Percentiles rank a stretch among this genome's conserved stretches.
Conservation (phyloP, 2,888 invertebrate species). For the Ectobius pallidus region DNA sequence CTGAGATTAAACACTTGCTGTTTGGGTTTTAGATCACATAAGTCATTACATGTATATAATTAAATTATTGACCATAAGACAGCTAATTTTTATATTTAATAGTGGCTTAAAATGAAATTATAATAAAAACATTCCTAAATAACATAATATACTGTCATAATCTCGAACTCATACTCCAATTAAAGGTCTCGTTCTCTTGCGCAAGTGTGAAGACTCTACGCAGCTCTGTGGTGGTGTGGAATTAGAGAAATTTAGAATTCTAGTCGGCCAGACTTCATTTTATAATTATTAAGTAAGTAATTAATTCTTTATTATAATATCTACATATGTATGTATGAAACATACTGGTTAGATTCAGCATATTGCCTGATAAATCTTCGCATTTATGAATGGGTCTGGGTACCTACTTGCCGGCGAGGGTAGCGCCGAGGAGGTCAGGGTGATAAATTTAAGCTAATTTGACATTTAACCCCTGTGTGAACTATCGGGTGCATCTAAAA, state of each 20-base stretch:
- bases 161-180: conserved; percentile 9
- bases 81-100: too few relatives aligned
- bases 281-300: conserved; percentile 11
- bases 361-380: too few relatives aligned
- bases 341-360: too few relatives aligned
- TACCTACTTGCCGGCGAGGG: conserved; percentile 4
- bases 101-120: too few relatives aligned
- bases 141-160: not conserved
- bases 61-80: too few relatives aligned
- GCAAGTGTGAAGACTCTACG: conserved; percentile 5
- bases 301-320: not conserved
- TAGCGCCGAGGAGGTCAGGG: not conserved
- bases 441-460: not conserved
- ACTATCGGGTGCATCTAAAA: too few relatives aligned
- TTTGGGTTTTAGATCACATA: not conserved
- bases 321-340: not conserved
- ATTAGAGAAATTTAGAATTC: conserved; percentile 16
- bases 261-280: not conserved
- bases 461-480: too few relatives aligned
- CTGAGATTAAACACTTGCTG: too few relatives aligned
- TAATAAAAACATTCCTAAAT: too few relatives aligned
- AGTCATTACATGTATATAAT: too few relatives aligned
- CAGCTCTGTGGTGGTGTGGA: conserved; percentile 3
- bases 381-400: not conserved
- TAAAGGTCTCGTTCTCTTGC: conserved; percentile 26